Percentiles rank a stretch among this genome's conserved stretches.
Evolutionary conservation across 1,140 invertebrate species (phyloP).

Genomic region (Aphidius gifuensis): DNA sequence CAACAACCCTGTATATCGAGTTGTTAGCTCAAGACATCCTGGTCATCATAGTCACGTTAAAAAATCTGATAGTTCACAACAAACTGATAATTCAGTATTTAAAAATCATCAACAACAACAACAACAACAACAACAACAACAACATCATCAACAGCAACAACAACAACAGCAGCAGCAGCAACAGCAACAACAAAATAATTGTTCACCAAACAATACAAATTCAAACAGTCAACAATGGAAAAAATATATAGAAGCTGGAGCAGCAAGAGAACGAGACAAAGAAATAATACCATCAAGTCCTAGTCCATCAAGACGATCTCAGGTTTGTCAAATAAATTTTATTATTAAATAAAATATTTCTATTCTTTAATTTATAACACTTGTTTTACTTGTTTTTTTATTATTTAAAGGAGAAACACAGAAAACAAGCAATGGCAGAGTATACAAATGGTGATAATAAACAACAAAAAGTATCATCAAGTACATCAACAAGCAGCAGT

Average conservation of each 20-base stretch:
- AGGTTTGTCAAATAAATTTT: slow-evolving; percentile 32
- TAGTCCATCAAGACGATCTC: slow-evolving; percentile 50
- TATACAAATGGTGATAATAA: slow-evolving; percentile 47
- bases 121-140: slow-evolving; percentile 20
- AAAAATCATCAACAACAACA: slow-evolving; percentile 46
- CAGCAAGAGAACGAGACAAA: slow-evolving; percentile 48
- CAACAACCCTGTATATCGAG: slow-evolving; percentile 53
- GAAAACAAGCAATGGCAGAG: slow-evolving; percentile 51
- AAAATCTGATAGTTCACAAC: slow-evolving; percentile 60
- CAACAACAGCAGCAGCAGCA: slow-evolving; percentile 27
- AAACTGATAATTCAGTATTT: slow-evolving; percentile 60
- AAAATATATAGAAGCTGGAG: slow-evolving; percentile 57
- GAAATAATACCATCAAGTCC: slow-evolving; percentile 48
- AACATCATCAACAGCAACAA: slow-evolving; percentile 22
- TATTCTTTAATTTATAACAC: neutral
- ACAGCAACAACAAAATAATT: slow-evolving; percentile 32
- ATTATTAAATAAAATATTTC: neutral
- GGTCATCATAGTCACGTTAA: slow-evolving; percentile 52
- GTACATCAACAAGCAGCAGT: slow-evolving; percentile 50
- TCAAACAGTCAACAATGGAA: slow-evolving; percentile 60
- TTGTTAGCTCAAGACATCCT: slow-evolving; percentile 51
- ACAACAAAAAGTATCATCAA: slow-evolving; percentile 50
- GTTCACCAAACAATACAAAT: slow-evolving; percentile 43
- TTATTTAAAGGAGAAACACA: slow-evolving; percentile 44
- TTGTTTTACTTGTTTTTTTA: neutral